Conservation (phyloP, 2,113 vertebrate species). For the Plotosus lineatus region DNA sequence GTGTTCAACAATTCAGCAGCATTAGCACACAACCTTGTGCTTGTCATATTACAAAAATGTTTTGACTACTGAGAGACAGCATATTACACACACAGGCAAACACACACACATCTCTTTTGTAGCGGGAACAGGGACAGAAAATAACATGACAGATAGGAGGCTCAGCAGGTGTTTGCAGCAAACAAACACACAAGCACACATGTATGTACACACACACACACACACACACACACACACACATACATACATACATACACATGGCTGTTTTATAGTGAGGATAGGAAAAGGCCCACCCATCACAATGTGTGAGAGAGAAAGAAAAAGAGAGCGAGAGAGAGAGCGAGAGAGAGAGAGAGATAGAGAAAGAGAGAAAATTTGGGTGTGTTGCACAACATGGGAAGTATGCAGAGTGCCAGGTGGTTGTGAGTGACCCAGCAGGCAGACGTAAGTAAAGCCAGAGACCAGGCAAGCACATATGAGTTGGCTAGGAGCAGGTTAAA, state of each 20-base stretch:
- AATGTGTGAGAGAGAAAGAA: no score
- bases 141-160: not conserved
- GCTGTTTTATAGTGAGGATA: constrained; percentile 28
- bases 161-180: constrained; percentile 4
- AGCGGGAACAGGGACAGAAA: not conserved
- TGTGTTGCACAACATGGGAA: constrained; percentile 80
- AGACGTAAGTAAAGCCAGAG: constrained; percentile 39
- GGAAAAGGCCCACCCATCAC: constrained; percentile 59
- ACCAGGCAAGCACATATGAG: constrained; percentile 53
- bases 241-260: not conserved
- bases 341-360: no score
- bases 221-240: not conserved
- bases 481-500: constrained; percentile 50
- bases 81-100: not conserved
- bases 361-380: no score
- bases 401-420: constrained; percentile 66
- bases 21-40: not conserved
- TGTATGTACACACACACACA: not conserved
- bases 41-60: constrained; percentile 5
- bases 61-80: not conserved
- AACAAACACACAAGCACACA: not conserved
- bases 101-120: not conserved
- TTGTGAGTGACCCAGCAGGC: constrained; percentile 52
- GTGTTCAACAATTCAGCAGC: not conserved
- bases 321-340: no score